Base-by-base conservation (phyloP, 2,797 vertebrate species). In the Gallirallus australis region DNA sequence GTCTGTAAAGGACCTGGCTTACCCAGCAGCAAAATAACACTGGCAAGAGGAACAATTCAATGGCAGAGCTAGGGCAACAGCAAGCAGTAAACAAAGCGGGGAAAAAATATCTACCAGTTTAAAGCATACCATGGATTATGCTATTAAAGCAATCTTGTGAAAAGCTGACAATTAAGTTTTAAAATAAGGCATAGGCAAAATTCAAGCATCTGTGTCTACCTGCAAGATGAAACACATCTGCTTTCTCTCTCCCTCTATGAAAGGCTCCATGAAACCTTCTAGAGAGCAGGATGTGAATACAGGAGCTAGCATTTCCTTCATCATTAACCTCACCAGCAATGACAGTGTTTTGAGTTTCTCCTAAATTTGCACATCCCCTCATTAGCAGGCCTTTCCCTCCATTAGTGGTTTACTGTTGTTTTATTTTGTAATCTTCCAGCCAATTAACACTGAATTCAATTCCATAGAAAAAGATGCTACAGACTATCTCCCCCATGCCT, bases 391-490 rank as follows among this genome's bases (percentile, higher is more conserved):
- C 65, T 47, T 16, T 25, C 57, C 50, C 57, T 50, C 59, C 47
- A 54, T 72, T 16, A 72, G 40, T 23, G 37, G 1, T 50, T 80
- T 28, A 9, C 45, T 61, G 45, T 24, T 92, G 64, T 53, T 76
- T 59, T 69, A 4, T 69, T 96, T 86, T 12, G 60, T 23, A 24
- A 80, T 59, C 75, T 68, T 80, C 53, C 68, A 80, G 69, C 45
- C 90, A 94, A 96, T 91, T 80, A 91, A 89, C 59, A 92, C 69
- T 16, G 75, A 94, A 96, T 90, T 96, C 79, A 93, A 92, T 92
- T 95, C 52, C 23, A 71, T 0, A 31, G 84, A 59, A 77, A 56
- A 94, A 75, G 35, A 35, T 45, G 42, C 81, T 69, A 35, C 25
- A 42, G 89, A 23, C 48, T 75, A 50, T 82, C 23, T 57, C 39